Percentiles rank a stretch among this genome's conserved stretches.
These are phyloP conservation scores for Cyrtodaria siliqua DNA, from an alignment of 2,888 invertebrate genomes.

Conservation along the genomic window DNA sequence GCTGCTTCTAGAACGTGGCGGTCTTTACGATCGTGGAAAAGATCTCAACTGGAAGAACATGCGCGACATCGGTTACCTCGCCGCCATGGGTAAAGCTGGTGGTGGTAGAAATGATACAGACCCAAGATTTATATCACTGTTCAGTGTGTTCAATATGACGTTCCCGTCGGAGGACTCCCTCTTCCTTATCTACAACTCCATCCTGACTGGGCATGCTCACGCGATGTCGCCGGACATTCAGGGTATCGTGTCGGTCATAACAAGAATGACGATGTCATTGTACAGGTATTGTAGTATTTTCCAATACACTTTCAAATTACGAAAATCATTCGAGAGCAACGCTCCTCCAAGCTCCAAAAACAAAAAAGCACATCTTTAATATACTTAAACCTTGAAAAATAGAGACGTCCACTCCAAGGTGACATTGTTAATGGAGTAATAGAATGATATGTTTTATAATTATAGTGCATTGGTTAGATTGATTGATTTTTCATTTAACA, in stretches of 20 bases:
- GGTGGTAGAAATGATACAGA: conserved; percentile 96
- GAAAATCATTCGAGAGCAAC: no score
- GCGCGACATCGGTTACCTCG: conserved; percentile 90
- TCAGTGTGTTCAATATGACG: conserved; percentile 94
- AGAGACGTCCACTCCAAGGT: no score
- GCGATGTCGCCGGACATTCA: conserved; percentile 90
- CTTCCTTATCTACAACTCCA: conserved; percentile 93
- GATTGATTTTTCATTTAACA: no score
- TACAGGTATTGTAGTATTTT: conserved; percentile 91
- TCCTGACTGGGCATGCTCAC: conserved; percentile 92
- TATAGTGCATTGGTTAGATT: no score
- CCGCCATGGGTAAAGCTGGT: conserved; percentile 89
- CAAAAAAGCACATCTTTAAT: no score
- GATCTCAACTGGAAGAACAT: conserved; percentile 96
- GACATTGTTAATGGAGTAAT: no score
- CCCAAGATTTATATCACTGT: conserved; percentile 96
- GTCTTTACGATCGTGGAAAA: conserved; percentile 95
- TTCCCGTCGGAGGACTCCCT: conserved; percentile 93
- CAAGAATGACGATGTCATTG: conserved; percentile 92
- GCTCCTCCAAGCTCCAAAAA: no score
- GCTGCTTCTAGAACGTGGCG: conserved; percentile 94
- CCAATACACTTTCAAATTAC: no score
- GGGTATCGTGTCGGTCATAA: conserved; percentile 89
- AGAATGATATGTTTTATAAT: no score
- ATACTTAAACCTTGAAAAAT: no score